A percentile compares a stretch with the other conserved stretches of the same genome.
These are phyloP conservation scores for Elysia chlorotica DNA, from an alignment of 1,140 invertebrate genomes.

Conservation along the genomic window DNA sequence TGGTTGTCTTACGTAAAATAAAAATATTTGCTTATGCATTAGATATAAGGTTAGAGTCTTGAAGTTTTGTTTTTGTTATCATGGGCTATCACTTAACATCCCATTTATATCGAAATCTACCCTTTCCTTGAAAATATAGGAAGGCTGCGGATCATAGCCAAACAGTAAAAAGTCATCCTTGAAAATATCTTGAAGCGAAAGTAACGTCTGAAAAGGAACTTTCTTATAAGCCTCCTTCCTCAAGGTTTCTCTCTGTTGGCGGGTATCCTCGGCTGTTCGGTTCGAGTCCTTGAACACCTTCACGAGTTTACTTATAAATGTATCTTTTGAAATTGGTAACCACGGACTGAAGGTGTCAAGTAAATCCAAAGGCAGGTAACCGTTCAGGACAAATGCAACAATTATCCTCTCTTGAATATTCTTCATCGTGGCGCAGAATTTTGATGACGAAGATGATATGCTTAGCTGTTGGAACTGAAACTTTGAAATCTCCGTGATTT, in stretches of 20 bases:
- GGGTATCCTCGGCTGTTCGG: not conserved
- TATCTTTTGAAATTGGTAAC: not conserved
- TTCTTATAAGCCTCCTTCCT: not conserved
- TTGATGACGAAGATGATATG: not conserved
- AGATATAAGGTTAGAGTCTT: too few relatives aligned
- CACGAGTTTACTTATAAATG: not conserved
- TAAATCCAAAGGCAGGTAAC: constrained; percentile 7
- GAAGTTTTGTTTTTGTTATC: too few relatives aligned
- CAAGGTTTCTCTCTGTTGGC: not conserved
- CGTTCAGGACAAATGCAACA: constrained; percentile 16
- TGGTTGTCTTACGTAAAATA: too few relatives aligned
- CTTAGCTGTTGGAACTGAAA: constrained; percentile 18
- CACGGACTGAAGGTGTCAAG: not conserved
- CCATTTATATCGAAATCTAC: too few relatives aligned
- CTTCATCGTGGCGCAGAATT: not conserved
- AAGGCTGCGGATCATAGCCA: constrained; percentile 22
- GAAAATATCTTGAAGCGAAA: not conserved
- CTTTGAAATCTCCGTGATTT: constrained; percentile 12
- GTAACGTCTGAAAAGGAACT: not conserved
- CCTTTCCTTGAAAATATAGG: too few relatives aligned
- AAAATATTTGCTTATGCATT: too few relatives aligned
- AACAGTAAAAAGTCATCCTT: constrained; percentile 15
- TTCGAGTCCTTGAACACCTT: not conserved
- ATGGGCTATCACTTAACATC: too few relatives aligned
- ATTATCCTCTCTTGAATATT: constrained; percentile 8